Conservation (phyloP, 2,797 vertebrate genomes). For the Heterohyrax brucei region DNA sequence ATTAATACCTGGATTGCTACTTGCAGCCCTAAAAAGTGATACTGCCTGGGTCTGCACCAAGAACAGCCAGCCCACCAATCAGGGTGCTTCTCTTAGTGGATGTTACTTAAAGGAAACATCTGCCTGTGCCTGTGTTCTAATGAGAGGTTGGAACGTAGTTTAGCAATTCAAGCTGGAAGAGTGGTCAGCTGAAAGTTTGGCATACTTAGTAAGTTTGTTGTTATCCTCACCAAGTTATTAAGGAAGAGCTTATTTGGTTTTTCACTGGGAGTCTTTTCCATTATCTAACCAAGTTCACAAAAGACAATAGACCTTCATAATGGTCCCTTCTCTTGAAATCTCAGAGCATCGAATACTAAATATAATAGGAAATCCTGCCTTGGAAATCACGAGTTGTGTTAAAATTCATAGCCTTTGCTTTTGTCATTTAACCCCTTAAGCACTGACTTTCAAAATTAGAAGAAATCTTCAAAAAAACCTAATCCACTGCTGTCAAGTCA, state of each 20-base stretch:
- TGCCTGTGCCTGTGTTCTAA: conserved; percentile 8
- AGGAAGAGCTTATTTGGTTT: conserved; percentile 51
- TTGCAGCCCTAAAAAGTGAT: background rate
- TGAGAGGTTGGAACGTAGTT: background rate
- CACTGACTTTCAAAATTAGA: conserved; percentile 58
- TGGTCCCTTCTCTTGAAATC: background rate
- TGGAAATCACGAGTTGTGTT: conserved; percentile 26
- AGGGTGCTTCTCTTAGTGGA: background rate
- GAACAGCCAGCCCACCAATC: background rate
- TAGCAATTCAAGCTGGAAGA: background rate
- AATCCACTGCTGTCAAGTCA: too few species aligned
- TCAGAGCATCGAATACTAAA: conserved; percentile 55
- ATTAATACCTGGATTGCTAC: conserved; percentile 24
- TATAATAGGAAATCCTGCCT: conserved; percentile 39
- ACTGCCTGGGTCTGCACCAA: background rate
- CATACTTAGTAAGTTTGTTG: background rate
- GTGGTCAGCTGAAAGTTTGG: conserved; percentile 28
- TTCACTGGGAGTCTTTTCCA: conserved; percentile 60
- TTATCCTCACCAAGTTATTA: conserved; percentile 44
- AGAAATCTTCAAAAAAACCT: background rate
- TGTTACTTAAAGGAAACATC: conserved; percentile 8
- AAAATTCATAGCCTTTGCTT: conserved; percentile 50
- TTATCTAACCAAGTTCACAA: conserved; percentile 1
- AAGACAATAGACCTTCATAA: conserved; percentile 41
- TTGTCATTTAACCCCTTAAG: conserved; percentile 38